Conservation (phyloP, 92 coral and sea anemone genomes). For the Zoanthus sociatus region DNA sequence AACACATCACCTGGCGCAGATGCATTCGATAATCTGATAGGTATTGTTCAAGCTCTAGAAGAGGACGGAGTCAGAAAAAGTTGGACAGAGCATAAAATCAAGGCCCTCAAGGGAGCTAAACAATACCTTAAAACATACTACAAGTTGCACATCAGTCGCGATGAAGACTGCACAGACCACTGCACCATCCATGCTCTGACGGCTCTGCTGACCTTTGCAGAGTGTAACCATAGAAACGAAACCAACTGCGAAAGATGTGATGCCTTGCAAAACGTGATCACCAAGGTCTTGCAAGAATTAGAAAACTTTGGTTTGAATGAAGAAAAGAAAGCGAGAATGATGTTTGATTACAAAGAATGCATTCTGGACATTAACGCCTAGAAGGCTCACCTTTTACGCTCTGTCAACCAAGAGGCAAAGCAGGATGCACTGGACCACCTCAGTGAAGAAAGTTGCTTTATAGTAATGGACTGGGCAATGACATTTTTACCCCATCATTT, state of each 20-base stretch:
- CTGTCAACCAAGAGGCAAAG: slow-evolving; percentile 55
- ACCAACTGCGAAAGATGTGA: slow-evolving; percentile 44
- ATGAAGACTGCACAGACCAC: background rate
- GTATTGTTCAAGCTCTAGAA: background rate
- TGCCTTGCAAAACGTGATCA: slow-evolving; percentile 42
- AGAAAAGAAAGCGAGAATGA: slow-evolving; percentile 46
- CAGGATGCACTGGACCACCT: slow-evolving; percentile 52
- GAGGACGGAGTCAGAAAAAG: background rate
- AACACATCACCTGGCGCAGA: background rate
- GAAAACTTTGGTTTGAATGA: slow-evolving; percentile 1
- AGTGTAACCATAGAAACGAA: background rate
- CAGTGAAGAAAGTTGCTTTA: slow-evolving; percentile 47
- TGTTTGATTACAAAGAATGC: slow-evolving; percentile 41
- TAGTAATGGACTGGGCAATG: slow-evolving; percentile 66
- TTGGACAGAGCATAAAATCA: background rate
- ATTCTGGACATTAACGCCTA: slow-evolving; percentile 42
- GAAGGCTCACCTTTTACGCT: slow-evolving; percentile 53
- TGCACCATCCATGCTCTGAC: background rate
- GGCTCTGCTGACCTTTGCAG: too few relatives aligned
- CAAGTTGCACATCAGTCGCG: background rate
- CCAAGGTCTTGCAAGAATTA: slow-evolving; percentile 34
- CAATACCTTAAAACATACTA: background rate
- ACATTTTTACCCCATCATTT: slow-evolving; percentile 49
- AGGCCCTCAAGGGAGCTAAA: background rate
- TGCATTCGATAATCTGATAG: background rate